These are phyloP conservation scores for Sepioteuthis lessoniana DNA, from an alignment of 2,888 invertebrate species.

Conservation along the genomic window DNA sequence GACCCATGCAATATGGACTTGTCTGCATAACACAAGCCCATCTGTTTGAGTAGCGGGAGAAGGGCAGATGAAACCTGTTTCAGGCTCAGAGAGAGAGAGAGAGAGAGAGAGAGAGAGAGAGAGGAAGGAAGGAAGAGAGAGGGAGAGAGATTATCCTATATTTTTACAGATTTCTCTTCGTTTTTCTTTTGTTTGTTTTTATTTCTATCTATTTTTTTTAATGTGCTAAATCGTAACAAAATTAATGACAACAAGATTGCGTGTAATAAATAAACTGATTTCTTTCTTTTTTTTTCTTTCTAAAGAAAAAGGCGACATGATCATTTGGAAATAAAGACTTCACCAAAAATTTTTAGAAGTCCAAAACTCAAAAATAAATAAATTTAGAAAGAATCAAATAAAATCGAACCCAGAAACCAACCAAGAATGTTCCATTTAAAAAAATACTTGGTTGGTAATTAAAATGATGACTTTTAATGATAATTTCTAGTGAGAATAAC, in stretches of 20 bases:
- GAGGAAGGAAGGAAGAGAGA: neutral
- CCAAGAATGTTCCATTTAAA: no score
- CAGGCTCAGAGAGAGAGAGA: neutral
- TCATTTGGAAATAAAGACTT: neutral
- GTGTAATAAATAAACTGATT: neutral
- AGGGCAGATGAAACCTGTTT: neutral
- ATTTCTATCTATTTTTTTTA: no score
- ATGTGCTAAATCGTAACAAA: neutral
- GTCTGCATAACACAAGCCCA: neutral
- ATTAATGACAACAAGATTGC: neutral
- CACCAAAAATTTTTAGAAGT: neutral
- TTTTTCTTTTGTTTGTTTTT: no score
- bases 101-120: neutral
- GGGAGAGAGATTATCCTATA: no score
- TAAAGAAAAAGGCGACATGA: neutral
- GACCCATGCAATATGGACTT: neutral
- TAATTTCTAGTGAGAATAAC: no score
- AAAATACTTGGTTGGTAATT: no score
- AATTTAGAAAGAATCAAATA: no score
- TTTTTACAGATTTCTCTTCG: neutral
- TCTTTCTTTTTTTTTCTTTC: no score
- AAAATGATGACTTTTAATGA: no score
- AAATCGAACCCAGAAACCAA: no score
- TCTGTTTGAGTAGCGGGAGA: neutral
- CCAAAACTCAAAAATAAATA: neutral